Evolutionary conservation across 1,140 invertebrate species (phyloP).

Genomic region (Leptinotarsa defecta): DNA sequence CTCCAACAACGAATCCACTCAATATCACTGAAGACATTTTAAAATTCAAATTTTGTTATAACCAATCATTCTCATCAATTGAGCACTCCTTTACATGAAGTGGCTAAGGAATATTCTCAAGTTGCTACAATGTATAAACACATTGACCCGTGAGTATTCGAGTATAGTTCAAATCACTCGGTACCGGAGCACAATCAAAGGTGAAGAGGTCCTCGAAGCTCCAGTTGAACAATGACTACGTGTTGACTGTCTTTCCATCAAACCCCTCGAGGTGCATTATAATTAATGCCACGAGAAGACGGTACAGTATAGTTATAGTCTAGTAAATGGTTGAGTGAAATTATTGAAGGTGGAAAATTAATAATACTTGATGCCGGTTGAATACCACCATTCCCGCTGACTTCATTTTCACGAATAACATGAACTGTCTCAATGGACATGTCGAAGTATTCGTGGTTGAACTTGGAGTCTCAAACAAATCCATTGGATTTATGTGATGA

Average conservation of each 20-base stretch:
- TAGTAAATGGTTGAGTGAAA: background rate
- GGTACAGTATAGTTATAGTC: background rate
- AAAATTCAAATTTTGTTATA: background rate
- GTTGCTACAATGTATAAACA: background rate
- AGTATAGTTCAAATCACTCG: background rate
- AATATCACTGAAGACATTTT: background rate
- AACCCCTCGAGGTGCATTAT: background rate
- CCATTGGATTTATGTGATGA: too few relatives aligned
- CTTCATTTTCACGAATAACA: too few relatives aligned
- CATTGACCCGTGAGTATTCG: background rate
- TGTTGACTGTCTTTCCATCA: background rate
- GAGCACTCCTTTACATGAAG: background rate
- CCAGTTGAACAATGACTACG: slow-evolving; percentile 5
- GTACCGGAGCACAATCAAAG: background rate
- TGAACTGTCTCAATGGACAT: too few relatives aligned
- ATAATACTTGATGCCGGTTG: too few relatives aligned
- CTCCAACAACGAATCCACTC: background rate
- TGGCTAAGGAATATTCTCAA: background rate
- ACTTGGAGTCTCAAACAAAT: too few relatives aligned
- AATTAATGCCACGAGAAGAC: background rate
- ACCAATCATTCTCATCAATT: background rate
- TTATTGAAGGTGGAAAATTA: too few relatives aligned
- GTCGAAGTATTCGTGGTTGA: too few relatives aligned
- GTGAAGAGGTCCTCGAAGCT: background rate
- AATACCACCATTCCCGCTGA: too few relatives aligned